Evolutionary conservation across 2,888 invertebrate genomes (phyloP), one percentile per base, ranked within the genome.

Genomic region (Lamellibrachia columna): DNA sequence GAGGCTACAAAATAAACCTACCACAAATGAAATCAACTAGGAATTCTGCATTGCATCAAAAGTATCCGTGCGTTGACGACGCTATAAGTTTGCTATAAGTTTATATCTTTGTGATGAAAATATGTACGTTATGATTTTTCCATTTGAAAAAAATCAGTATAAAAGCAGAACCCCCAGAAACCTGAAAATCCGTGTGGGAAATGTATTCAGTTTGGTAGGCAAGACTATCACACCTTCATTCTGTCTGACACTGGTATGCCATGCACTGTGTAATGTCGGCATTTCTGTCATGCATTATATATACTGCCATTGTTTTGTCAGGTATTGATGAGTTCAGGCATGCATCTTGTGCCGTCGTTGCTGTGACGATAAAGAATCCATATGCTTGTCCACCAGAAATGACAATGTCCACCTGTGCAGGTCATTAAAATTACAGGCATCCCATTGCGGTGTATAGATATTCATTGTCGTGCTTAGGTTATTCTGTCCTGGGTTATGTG

Each of bases 221-320:
- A 40, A 40, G 40, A 40, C 40, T 40, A 9, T 60, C 11, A 60
- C 60, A 60, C 22, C 7, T 60, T 60, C 60, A 7, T 60, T 60
- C 60, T 15, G 9, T 60, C 11, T 4, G 60, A 11, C 40, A 40
- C 60, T 60, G 60, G 60, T 9, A 60, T 60, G 60, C 4, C 15
- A 9, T 60, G 60, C 75, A 75, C 75, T 60, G 15, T 75, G 75
- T n/a, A 4, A n/a, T 75, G 75, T 75, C 15, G 0, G 6, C 22
- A n/a, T 75, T 75, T 75, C n/a, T 75, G 75, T 75, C 22, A 75
- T 75, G 75, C 75, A 75, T 75, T 75, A 75, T 75, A 15, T 22
- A 75, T n/a, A 75, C 75, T 75, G 75, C 75, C 75, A 75, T 75
- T 22, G 75, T 75, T 75, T 75, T 75, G 75, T 75, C 22, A 75